Evolutionary conservation across 2,113 vertebrate genomes (phyloP).

Genomic region (Poeciliopsis occidentalis): DNA sequence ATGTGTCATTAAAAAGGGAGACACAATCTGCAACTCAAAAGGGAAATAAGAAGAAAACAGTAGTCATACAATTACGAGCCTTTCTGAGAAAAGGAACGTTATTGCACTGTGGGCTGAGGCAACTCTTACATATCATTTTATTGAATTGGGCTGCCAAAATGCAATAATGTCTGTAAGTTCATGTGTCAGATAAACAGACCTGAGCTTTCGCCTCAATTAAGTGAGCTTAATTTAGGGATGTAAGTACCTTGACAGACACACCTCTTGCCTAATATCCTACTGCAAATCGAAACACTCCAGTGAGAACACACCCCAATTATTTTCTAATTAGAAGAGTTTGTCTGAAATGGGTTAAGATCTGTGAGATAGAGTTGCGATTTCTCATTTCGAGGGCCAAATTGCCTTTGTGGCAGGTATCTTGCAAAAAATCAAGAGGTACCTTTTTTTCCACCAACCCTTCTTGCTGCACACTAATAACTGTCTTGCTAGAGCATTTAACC

Average conservation of each 20-base stretch:
- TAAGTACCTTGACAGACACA: constrained; percentile 4
- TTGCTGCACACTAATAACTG: constrained; percentile 74
- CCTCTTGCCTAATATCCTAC: neutral
- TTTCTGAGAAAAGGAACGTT: too few species aligned
- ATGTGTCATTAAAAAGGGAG: neutral
- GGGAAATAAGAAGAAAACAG: neutral
- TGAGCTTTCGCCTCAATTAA: constrained; percentile 4
- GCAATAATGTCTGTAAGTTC: neutral
- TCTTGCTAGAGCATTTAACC: constrained; percentile 73
- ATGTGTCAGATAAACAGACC: constrained; percentile 4
- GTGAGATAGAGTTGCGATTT: constrained; percentile 47
- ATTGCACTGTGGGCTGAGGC: neutral
- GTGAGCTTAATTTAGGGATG: constrained; percentile 14
- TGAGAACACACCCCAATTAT: constrained; percentile 8
- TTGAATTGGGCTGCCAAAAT: neutral
- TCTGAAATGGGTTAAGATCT: constrained; percentile 30
- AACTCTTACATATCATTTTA: too few species aligned
- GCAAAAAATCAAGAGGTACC: constrained; percentile 49
- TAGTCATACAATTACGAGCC: neutral
- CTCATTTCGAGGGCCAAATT: constrained; percentile 35
- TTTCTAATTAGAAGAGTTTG: constrained; percentile 42
- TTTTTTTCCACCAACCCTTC: constrained; percentile 46
- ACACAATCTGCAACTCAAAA: neutral
- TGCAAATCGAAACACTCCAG: neutral
- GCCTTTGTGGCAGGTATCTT: constrained; percentile 53